Percentiles rank a stretch among this genome's conserved stretches.
phyloP scores from a whole-genome alignment of 2,113 vertebrate species.

The Rhabdomys dilectus region DNA sequence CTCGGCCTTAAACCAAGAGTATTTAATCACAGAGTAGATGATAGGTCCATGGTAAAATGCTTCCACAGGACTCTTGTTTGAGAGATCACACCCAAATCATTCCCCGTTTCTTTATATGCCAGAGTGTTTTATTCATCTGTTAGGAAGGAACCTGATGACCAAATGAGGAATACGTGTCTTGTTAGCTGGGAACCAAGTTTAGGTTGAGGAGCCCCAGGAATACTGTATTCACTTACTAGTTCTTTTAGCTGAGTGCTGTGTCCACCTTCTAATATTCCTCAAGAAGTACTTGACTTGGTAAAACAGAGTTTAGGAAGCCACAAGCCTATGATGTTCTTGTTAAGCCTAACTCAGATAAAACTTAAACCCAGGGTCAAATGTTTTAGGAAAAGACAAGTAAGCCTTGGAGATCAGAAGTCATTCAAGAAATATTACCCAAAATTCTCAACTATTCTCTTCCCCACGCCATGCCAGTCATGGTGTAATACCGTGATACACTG shows the following conservation, averaged over 20 bases:
- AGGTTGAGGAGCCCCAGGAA: background rate
- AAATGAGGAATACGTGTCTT: background rate
- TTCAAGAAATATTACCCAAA: background rate
- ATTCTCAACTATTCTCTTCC: background rate
- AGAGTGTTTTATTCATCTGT: background rate
- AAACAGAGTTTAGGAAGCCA: background rate
- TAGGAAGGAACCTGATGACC: background rate
- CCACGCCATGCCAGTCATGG: background rate
- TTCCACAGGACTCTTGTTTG: background rate
- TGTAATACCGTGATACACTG: background rate
- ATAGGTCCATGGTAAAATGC: background rate
- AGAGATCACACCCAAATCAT: background rate
- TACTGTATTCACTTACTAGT: background rate
- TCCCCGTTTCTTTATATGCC: background rate
- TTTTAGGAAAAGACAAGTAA: background rate
- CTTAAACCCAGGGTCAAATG: background rate
- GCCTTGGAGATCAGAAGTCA: background rate
- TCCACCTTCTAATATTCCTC: background rate
- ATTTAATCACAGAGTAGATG: background rate
- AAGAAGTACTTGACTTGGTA: background rate
- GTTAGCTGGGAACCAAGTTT: background rate
- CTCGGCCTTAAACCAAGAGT: background rate
- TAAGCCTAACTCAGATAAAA: background rate
- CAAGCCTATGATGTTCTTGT: background rate
- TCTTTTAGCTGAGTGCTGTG: background rate